Conservation (phyloP, 2,113 vertebrate genomes). For the Pogonocichla stellata region DNA sequence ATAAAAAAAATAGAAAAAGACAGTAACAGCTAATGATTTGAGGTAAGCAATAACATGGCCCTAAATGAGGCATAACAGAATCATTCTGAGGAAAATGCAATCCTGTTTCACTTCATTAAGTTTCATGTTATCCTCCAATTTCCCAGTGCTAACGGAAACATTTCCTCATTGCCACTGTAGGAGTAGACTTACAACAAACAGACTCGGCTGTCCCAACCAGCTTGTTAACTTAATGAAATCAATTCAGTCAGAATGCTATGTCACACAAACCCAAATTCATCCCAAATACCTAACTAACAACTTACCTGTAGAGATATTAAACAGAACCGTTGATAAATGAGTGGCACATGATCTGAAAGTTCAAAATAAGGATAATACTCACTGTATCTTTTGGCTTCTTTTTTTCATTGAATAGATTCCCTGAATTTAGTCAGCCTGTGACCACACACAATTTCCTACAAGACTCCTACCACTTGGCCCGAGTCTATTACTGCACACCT, state of each 20-base stretch:
- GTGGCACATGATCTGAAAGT: not conserved
- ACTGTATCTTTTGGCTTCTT: not conserved
- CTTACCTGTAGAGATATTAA: not conserved
- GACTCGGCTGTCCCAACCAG: not conserved
- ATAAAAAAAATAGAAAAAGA: not conserved
- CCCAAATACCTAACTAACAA: not conserved
- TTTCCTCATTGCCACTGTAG: not conserved
- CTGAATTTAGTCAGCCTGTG: not conserved
- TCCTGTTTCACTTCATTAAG: constrained; percentile 8
- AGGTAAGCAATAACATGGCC: not conserved
- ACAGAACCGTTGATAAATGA: not conserved
- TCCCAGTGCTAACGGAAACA: not conserved
- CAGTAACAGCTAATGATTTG: not conserved
- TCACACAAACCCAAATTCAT: not conserved
- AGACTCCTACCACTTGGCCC: not conserved
- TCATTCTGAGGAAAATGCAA: not conserved
- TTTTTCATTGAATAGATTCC: not conserved
- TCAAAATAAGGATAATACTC: not conserved
- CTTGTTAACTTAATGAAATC: not conserved
- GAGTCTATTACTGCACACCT: not conserved
- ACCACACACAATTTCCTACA: not conserved
- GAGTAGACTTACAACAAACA: not conserved
- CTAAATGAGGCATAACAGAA: not conserved
- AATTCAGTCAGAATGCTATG: not conserved
- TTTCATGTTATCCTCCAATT: not conserved